Base-by-base conservation (phyloP, 2,113 vertebrate species). In the Beaufortia kweichowensis region DNA sequence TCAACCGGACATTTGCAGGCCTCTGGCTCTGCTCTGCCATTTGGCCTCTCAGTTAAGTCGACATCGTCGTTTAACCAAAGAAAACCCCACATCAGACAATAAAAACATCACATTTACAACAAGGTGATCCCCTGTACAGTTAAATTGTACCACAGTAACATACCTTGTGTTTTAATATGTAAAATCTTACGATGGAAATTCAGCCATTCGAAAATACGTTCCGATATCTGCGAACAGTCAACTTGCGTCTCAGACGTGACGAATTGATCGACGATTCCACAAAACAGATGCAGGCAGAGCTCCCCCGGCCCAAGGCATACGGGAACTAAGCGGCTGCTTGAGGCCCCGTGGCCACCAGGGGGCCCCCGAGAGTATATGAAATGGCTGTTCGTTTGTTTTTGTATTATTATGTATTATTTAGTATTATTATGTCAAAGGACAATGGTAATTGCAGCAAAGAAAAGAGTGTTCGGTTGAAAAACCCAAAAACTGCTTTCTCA, bases 161-260 rank as follows among this genome's bases (percentile, higher is more conserved):
- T 79, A 82, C 81, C 81, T 82, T 19, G 41, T 26, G 31, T 60
- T 65, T 71, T 60, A 55, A 60, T 31, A 71, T 21, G 46, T 76
- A 79, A 31, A 66, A 50, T 53, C 48, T 71, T 66, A 76, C 26
- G 21, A 26, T 31, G 23, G n/a, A 71, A 53, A 59, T 29, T 39
- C 53, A 1, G 33, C 35, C 46, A 14, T 11, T 24, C 33, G 28
- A 23, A 48, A 41, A 19, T 39, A 56, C 29, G 48, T 14, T 55
- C 50, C 33, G 15, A 19, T 41, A 26, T 71, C 46, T 3, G 48
- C 0, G 48, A 53, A 71, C 53, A 21, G 23, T 56, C 21, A 2
- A 21, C 15, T 26, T 28, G 68, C 33, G 53, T 26, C 31, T 59
- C 68, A 71, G 68, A 39, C 53, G 15, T 24, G 53, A 71, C 9